Percentiles rank a stretch among this genome's conserved stretches.
These are phyloP conservation scores for Xyrichtys novacula DNA, from an alignment of 2,797 vertebrate genomes.

Conservation along the genomic window DNA sequence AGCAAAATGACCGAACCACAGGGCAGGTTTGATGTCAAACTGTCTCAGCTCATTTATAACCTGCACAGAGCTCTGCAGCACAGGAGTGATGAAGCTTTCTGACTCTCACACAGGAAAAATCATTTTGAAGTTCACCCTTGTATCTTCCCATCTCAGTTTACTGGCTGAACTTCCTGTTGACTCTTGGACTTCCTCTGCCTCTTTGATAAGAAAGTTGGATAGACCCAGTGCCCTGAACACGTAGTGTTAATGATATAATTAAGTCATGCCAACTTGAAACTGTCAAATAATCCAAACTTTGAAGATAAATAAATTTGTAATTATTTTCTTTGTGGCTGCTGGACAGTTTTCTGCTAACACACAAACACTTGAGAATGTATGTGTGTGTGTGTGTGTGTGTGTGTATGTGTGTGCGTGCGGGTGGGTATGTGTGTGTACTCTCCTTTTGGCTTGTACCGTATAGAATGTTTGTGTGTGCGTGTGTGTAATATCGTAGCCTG, in stretches of 20 bases:
- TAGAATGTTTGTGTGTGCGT: conserved; percentile 13
- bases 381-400: neutral
- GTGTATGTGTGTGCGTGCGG: neutral
- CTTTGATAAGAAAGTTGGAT: conserved; percentile 84
- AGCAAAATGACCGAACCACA: conserved; percentile 2
- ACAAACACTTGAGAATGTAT: conserved; percentile 30
- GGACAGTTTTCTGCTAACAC: conserved; percentile 28
- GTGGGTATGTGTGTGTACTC: conserved; percentile 20
- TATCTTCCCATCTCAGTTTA: conserved; percentile 83
- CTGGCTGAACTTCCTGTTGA: conserved; percentile 84
- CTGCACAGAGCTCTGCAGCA: conserved; percentile 30
- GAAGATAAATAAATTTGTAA: conserved; percentile 62
- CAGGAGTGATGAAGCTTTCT: conserved; percentile 47
- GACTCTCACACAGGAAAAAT: conserved; percentile 77
- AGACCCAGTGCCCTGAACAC: conserved; percentile 77
- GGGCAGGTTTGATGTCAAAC: conserved; percentile 23
- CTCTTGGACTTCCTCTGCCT: conserved; percentile 85
- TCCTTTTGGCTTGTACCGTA: conserved; percentile 1
- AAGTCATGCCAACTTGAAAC: conserved; percentile 63
- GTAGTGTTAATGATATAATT: conserved; percentile 68
- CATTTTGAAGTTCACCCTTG: conserved; percentile 77
- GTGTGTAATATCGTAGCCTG: conserved; percentile 31
- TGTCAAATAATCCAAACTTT: conserved; percentile 60
- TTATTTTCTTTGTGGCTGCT: conserved; percentile 33
- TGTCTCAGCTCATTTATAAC: conserved; percentile 16